Evolutionary conservation across 1,140 invertebrate species (phyloP), one percentile per base, ranked within the genome.

Genomic region (Drosophila saltans): DNA sequence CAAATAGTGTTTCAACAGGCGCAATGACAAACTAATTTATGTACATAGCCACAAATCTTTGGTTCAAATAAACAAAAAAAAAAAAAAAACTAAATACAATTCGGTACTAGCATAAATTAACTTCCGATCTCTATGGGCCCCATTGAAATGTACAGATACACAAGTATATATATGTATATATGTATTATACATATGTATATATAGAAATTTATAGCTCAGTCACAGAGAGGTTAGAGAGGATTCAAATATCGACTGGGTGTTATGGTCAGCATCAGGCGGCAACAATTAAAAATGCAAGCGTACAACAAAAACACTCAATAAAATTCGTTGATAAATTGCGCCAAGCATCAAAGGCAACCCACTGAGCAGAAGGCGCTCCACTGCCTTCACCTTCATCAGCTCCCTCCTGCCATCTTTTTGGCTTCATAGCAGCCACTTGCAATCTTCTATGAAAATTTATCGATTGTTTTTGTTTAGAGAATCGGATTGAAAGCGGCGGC

Each of bases 271-370:
- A 26, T 88, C 83, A 88, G 83, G 77, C 83, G 72, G 83, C 79
- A 85, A 69, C 80, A 79, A 88, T 88, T 88, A 89, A 81, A 78
- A 88, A 88, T 88, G 83, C 83, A 88, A 33, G 69, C 69, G 39
- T 65, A 11, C 75, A 73, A 88, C 72, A 76, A 88, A 88, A 88
- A 89, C 84, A 88, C 77, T 88, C 77, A 88, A 88, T 88, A 88
- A 88, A 88, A 88, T 88, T 57, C 84, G 83, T 88, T 88, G 83
- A 88, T 89, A 88, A 88, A 88, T 88, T 88, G 83, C 84, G 73
- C 56, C 68, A 55, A 86, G 83, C 83, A 88, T 88, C 83, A 88
- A 88, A 86, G 82, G 82, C 86, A 88, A 68, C 83, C 83, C 83
- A 89, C 84, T 78, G 83, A 69, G 83, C 59, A 59, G 78, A 79